Evolutionary conservation across 2,888 invertebrate genomes (phyloP).

Genomic region (Orthosia cruda): DNA sequence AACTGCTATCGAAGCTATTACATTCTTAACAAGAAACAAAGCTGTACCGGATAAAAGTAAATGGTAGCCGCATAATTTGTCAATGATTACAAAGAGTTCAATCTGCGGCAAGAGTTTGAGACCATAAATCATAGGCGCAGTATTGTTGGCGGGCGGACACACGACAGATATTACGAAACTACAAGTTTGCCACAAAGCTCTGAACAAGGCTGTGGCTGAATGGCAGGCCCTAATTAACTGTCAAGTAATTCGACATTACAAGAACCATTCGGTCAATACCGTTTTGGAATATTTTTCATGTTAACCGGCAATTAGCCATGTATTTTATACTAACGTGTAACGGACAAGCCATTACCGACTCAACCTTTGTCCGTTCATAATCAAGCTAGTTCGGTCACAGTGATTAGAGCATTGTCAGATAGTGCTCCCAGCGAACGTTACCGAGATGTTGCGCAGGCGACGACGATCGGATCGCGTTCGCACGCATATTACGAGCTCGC

Average conservation of each 20-base stretch:
- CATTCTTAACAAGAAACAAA: conserved; percentile 74
- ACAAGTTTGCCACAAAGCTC: conserved; percentile 81
- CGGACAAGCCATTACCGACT: conserved; percentile 26
- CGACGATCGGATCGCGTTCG: conserved; percentile 89
- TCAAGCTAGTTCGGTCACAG: conserved; percentile 72
- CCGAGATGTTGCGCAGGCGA: conserved; percentile 73
- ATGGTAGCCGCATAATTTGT: conserved; percentile 87
- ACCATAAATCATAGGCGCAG: conserved; percentile 86
- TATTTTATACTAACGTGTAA: conserved; percentile 48
- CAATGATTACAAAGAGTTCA: conserved; percentile 87
- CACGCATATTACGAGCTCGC: conserved; percentile 89
- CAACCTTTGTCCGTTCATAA: conserved; percentile 53
- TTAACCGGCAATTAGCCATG: conserved; percentile 66
- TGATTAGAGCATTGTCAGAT: conserved; percentile 78
- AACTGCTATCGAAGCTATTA: conserved; percentile 69
- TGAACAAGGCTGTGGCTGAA: conserved; percentile 81
- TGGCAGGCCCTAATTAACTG: conserved; percentile 90
- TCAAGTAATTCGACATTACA: conserved; percentile 88
- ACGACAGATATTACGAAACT: conserved; percentile 86
- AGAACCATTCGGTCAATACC: conserved; percentile 77
- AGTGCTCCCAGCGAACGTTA: conserved; percentile 75
- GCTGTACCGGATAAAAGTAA: conserved; percentile 80
- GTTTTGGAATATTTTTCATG: conserved; percentile 66
- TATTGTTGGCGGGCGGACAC: conserved; percentile 81
- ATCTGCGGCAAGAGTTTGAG: conserved; percentile 77